Evolutionary conservation across 2,888 invertebrate species (phyloP).

Genomic region (Sepiola atlantica): DNA sequence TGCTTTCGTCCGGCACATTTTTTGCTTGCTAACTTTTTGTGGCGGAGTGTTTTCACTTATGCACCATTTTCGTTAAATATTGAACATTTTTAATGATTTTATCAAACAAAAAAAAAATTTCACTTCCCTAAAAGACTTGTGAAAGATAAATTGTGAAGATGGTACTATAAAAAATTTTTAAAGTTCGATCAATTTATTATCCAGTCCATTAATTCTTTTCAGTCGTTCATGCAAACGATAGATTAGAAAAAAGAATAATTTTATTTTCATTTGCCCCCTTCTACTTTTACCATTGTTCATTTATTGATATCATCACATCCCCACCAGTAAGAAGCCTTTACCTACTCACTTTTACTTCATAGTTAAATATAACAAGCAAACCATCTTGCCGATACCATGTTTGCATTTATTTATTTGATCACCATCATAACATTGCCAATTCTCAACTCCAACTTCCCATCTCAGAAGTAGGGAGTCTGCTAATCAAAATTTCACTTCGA

Average conservation of each 20-base stretch:
- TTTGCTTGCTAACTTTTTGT: too few species aligned
- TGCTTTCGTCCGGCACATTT: too few species aligned
- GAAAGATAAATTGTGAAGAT: too few species aligned
- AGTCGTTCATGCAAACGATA: background rate
- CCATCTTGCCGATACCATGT: background rate
- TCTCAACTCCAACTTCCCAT: background rate
- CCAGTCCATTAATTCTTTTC: background rate
- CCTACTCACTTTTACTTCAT: background rate
- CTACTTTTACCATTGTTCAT: background rate
- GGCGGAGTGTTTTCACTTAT: too few species aligned
- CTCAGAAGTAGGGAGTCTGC: too few species aligned
- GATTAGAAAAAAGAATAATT: background rate
- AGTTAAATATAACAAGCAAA: background rate
- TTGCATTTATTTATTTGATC: background rate
- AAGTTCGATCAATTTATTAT: background rate
- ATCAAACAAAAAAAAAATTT: too few species aligned
- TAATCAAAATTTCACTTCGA: background rate
- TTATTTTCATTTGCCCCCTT: background rate
- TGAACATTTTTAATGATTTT: too few species aligned
- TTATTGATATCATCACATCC: background rate
- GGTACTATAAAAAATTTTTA: too few species aligned
- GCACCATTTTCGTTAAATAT: too few species aligned
- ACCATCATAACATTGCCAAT: too few species aligned
- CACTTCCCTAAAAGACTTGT: too few species aligned
- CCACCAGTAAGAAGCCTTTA: background rate